phyloP scores from a whole-genome alignment of 92 coral and sea anemone genomes.

The Epizoanthus stellaris region DNA sequence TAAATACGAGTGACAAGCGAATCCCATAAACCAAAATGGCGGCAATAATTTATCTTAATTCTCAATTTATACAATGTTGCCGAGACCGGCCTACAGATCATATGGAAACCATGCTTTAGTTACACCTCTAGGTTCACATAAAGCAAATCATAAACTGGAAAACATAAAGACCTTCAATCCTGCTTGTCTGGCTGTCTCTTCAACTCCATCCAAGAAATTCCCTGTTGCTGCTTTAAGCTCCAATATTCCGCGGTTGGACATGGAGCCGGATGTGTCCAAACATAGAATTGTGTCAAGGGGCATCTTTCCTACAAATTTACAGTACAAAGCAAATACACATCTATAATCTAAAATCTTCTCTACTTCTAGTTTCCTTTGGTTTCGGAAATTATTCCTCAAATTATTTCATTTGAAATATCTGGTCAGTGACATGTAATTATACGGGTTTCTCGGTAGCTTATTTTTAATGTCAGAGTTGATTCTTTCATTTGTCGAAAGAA shows the following conservation, averaged over 20 bases:
- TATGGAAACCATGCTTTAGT: neutral
- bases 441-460: too few species aligned
- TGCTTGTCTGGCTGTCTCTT: slow-evolving; percentile 75
- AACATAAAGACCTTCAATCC: slow-evolving; percentile 60
- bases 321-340: neutral
- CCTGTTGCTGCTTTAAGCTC: slow-evolving; percentile 69
- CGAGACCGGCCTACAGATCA: too few species aligned
- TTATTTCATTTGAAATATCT: too few species aligned
- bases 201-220: slow-evolving; percentile 73
- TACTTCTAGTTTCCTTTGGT: too few species aligned
- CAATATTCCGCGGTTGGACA: slow-evolving; percentile 71
- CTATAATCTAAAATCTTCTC: neutral
- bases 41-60: too few species aligned
- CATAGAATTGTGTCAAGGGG: slow-evolving; percentile 78
- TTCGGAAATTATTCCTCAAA: too few species aligned
- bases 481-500: too few species aligned
- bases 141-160: neutral
- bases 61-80: too few species aligned
- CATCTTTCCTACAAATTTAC: slow-evolving; percentile 25
- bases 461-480: too few species aligned
- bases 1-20: too few species aligned
- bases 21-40: too few species aligned
- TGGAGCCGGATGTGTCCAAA: slow-evolving; percentile 77
- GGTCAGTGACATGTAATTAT: too few species aligned
- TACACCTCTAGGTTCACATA: neutral